Base-by-base conservation (phyloP, 2,113 vertebrate species). In the Xiphorhynchus elegans region DNA sequence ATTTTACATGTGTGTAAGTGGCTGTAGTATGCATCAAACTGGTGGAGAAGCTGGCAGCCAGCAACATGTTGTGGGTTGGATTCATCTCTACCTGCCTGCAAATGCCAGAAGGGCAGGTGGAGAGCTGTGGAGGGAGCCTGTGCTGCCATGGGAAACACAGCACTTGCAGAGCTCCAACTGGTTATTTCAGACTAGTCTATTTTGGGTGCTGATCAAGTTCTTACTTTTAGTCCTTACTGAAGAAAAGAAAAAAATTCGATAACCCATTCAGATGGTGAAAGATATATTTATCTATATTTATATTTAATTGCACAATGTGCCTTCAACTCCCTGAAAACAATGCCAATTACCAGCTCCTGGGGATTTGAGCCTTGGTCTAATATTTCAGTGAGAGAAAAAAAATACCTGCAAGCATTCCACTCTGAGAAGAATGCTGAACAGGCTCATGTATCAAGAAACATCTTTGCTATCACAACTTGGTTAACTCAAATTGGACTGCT, bases 101-200 rank as follows among this genome's bases (percentile, higher is more conserved):
- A 42, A 19, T 42, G 26, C 26, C 40, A 2, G 1, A 55, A 42
- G 26, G 17, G 20, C 0, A 0, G 28, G 15, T 18, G 29, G 39
- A 63, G 73, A 55, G 8, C 35, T 46, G 4, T 17, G n/a, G 68
- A 66, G 29, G 40, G 25, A 29, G 13, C 4, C 9, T 39, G 67
- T 62, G 14, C 10, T 68, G 62, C 33, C 2, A 13, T 20, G 40
- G 40, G 63, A 60, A 60, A 66, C 26, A 11, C 85, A 63, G 10
- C 20, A 35, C 56, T 59, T 56, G 9, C 26, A 68, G 26, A 82
- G 8, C 19, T 78, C 28, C 37, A 14, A 59, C 5, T 56, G 9
- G 70, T 94, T 74, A 52, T 52, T 89, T 92, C 70, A 82, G 29
- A 47, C 13, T 64, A 21, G 23, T 64, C 70, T 85, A 2, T 31